phyloP scores from a whole-genome alignment of 2,888 invertebrate genomes.

The Stenolophus ochropezus region DNA sequence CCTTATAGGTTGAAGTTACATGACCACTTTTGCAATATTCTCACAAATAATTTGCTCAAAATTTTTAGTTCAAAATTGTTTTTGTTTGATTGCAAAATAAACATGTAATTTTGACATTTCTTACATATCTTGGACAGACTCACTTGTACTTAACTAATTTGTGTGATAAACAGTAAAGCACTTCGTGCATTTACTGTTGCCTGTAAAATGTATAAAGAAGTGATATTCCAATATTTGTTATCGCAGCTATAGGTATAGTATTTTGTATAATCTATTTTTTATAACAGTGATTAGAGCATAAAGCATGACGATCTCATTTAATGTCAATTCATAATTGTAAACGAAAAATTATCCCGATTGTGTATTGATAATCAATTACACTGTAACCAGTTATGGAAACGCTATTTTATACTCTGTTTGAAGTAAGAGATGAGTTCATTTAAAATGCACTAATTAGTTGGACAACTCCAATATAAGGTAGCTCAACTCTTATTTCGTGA shows the following conservation, averaged over 20 bases:
- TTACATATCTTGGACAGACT: slow-evolving; percentile 51
- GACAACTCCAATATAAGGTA: too few relatives aligned
- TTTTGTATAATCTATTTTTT: slow-evolving; percentile 57
- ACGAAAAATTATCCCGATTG: slow-evolving; percentile 32
- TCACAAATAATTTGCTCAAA: slow-evolving; percentile 1
- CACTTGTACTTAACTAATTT: slow-evolving; percentile 57
- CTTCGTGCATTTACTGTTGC: slow-evolving; percentile 43
- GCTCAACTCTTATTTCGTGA: too few relatives aligned
- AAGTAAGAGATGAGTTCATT: too few relatives aligned
- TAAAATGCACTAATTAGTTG: too few relatives aligned
- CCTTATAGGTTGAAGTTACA: slow-evolving; percentile 21
- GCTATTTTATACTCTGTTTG: slow-evolving; percentile 4
- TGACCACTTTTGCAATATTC: neutral
- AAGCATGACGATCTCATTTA: slow-evolving; percentile 52
- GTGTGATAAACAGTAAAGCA: slow-evolving; percentile 50
- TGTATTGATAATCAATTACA: slow-evolving; percentile 27
- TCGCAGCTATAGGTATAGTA: slow-evolving; percentile 56
- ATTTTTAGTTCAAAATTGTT: neutral
- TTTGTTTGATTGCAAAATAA: slow-evolving; percentile 5
- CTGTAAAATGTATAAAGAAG: slow-evolving; percentile 52
- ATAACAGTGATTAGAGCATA: slow-evolving; percentile 51
- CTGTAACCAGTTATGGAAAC: slow-evolving; percentile 37
- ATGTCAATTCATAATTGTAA: slow-evolving; percentile 50
- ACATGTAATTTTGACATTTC: slow-evolving; percentile 10
- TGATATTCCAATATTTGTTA: slow-evolving; percentile 55